These are phyloP conservation scores for Gallirallus australis DNA, from an alignment of 2,797 vertebrate species.

Conservation along the genomic window DNA sequence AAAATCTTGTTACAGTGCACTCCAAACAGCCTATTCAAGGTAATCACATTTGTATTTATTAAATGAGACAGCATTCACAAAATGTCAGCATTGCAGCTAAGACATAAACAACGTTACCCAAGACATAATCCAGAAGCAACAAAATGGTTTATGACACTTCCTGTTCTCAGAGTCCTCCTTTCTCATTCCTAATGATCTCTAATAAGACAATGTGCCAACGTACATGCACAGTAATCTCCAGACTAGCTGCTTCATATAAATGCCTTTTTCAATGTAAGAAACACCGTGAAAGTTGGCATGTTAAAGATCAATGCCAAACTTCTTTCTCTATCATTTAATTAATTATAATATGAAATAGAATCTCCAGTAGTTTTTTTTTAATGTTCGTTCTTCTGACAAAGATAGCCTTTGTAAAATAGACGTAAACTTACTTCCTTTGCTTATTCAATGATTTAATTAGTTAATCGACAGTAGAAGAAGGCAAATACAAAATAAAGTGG, in stretches of 20 bases:
- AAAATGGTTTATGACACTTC: slow-evolving; percentile 40
- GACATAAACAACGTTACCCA: neutral
- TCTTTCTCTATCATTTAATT: neutral
- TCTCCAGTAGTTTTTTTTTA: neutral
- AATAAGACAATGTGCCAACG: neutral
- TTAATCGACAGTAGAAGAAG: neutral
- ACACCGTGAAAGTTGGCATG: neutral
- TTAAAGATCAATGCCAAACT: neutral
- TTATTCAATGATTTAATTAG: neutral
- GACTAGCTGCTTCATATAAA: neutral
- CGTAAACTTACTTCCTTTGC: neutral
- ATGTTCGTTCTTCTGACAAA: neutral
- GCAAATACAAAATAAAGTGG: neutral
- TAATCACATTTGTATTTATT: slow-evolving; percentile 48
- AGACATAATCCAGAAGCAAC: slow-evolving; percentile 51
- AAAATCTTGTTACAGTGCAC: slow-evolving; percentile 38
- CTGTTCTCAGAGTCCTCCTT: neutral
- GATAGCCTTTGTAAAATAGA: neutral
- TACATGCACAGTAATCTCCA: neutral
- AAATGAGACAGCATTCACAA: slow-evolving; percentile 27
- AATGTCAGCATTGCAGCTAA: slow-evolving; percentile 19
- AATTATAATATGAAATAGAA: neutral
- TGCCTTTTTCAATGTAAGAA: slow-evolving; percentile 3
- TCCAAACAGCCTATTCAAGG: slow-evolving; percentile 5
- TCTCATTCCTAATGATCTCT: slow-evolving; percentile 13